Percentiles rank a stretch among this genome's conserved stretches.
Evolutionary conservation across 2,113 vertebrate species (phyloP).

Genomic region (Brachypteracias leptosomus): DNA sequence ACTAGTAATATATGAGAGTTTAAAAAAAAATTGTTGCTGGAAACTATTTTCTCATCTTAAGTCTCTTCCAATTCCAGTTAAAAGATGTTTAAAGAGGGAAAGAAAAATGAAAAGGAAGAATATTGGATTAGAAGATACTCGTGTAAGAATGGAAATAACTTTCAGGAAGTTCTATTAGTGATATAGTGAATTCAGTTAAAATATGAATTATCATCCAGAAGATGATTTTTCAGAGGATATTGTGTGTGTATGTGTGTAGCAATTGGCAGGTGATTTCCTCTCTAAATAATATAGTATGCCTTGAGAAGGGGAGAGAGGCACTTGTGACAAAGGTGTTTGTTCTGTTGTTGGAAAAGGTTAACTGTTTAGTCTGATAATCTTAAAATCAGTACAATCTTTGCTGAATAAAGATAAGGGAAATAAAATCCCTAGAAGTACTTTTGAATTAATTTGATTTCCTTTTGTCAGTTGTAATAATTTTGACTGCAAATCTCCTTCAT

Average conservation of each 20-base stretch:
- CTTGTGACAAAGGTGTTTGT: not conserved
- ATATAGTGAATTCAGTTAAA: not conserved
- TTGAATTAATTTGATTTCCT: not conserved
- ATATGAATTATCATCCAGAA: not conserved
- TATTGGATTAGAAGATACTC: not conserved
- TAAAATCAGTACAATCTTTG: not conserved
- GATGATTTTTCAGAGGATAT: not conserved
- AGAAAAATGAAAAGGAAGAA: not conserved
- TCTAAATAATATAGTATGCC: not conserved
- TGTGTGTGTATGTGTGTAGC: not conserved
- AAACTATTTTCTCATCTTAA: not conserved
- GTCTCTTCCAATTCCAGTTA: not conserved
- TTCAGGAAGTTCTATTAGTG: not conserved
- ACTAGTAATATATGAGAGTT: not conserved
- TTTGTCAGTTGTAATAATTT: not conserved
- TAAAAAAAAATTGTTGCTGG: not conserved
- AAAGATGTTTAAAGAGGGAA: not conserved
- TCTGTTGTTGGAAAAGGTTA: not conserved
- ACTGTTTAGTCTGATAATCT: not conserved
- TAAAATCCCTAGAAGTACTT: not conserved
- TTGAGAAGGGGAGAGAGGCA: not conserved
- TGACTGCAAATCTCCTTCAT: not conserved
- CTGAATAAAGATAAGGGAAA: not conserved
- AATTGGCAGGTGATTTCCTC: not conserved
- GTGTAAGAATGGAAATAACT: not conserved